Evolutionary conservation across 2,888 invertebrate species (phyloP).

Genomic region (Archaeoteleia sp.): DNA sequence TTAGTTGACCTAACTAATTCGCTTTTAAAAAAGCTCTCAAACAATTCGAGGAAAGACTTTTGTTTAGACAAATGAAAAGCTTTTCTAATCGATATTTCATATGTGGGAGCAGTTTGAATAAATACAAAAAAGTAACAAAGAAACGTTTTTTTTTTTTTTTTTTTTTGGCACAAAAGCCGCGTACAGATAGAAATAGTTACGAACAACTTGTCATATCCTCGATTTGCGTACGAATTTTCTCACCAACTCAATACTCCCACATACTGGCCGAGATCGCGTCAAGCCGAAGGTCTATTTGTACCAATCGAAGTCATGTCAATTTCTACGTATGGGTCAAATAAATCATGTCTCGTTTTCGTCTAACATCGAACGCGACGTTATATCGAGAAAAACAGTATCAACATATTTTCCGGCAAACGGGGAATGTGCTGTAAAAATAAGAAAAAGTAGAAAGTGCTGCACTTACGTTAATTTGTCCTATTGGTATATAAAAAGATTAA

Average conservation of each 20-base stretch:
- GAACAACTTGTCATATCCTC: slow-evolving; percentile 22
- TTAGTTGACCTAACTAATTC: slow-evolving; percentile 20
- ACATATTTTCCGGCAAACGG: too few relatives aligned
- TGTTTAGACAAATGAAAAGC: slow-evolving; percentile 21
- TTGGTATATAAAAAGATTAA: too few relatives aligned
- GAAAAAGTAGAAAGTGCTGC: too few relatives aligned
- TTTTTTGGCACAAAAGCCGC: slow-evolving; percentile 49
- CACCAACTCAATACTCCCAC: slow-evolving; percentile 37
- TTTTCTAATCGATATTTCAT: slow-evolving; percentile 16
- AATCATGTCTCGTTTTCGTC: too few relatives aligned
- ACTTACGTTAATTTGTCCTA: too few relatives aligned
- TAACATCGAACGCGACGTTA: too few relatives aligned
- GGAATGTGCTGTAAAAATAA: too few relatives aligned
- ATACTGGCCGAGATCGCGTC: too few relatives aligned
- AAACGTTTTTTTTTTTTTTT: slow-evolving; percentile 14
- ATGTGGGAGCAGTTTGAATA: slow-evolving; percentile 39
- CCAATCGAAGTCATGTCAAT: too few relatives aligned
- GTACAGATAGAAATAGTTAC: slow-evolving; percentile 34
- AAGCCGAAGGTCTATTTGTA: too few relatives aligned
- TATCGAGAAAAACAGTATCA: too few relatives aligned
- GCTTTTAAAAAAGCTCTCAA: slow-evolving; percentile 10
- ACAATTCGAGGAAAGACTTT: slow-evolving; percentile 24
- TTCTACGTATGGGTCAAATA: too few relatives aligned
- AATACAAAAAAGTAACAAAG: slow-evolving; percentile 15
- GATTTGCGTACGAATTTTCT: slow-evolving; percentile 12